These are phyloP conservation scores for Porites lobata DNA, from an alignment of 92 coral and sea anemone species.

Conservation along the genomic window DNA sequence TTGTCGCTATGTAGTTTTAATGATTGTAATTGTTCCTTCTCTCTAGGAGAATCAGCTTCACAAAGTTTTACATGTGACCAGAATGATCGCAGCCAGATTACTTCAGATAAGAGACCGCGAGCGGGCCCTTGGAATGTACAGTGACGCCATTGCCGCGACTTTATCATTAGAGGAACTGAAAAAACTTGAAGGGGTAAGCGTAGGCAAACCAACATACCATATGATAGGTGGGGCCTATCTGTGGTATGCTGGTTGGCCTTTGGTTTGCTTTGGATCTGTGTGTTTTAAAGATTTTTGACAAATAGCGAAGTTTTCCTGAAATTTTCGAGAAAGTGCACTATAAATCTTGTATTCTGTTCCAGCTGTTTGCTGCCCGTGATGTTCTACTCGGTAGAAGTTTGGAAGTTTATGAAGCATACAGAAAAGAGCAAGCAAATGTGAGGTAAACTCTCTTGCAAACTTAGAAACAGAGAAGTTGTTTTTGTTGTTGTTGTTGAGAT, in stretches of 20 bases:
- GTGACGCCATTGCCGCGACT: constrained; percentile 78
- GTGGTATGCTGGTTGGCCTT: too few relatives aligned
- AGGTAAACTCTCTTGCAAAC: constrained; percentile 11
- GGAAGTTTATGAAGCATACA: constrained; percentile 82
- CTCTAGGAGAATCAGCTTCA: constrained; percentile 81
- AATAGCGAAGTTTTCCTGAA: background rate
- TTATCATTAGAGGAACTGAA: constrained; percentile 72
- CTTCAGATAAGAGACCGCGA: constrained; percentile 77
- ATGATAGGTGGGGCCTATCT: too few relatives aligned
- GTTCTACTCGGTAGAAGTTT: constrained; percentile 63
- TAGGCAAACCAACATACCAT: background rate
- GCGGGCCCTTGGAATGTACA: constrained; percentile 70
- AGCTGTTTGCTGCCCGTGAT: constrained; percentile 75
- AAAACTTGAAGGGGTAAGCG: constrained; percentile 74
- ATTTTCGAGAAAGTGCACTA: background rate
- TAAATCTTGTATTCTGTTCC: background rate
- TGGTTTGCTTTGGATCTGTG: too few relatives aligned
- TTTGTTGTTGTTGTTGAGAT: too few relatives aligned
- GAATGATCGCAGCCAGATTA: constrained; percentile 88
- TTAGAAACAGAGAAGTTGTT: too few relatives aligned
- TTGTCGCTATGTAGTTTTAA: background rate
- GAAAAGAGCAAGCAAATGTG: constrained; percentile 47
- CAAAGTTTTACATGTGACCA: constrained; percentile 78
- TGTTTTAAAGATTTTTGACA: too few relatives aligned
- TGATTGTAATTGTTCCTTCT: background rate